Conservation (phyloP, 2,113 vertebrate genomes). For the Trochalopteron elliotii region DNA sequence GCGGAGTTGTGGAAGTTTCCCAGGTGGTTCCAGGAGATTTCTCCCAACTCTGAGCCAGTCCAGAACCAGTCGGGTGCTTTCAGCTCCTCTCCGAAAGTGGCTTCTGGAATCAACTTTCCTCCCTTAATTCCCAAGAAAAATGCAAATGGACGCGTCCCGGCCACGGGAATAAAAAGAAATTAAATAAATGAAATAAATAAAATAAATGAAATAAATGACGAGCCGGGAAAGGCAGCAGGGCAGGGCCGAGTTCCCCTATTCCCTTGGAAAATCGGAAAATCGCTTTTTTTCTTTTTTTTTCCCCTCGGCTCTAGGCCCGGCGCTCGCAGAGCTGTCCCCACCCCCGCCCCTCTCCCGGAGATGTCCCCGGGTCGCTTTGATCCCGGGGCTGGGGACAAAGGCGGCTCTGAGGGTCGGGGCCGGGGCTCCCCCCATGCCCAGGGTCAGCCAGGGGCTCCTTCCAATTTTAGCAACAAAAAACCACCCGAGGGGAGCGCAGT, state of each 20-base stretch:
- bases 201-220: neutral
- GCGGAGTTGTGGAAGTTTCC: neutral
- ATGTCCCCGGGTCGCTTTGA: neutral
- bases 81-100: neutral
- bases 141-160: slow-evolving; percentile 11
- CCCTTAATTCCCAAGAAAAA: slow-evolving; percentile 30
- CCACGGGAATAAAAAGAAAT: neutral
- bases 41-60: neutral
- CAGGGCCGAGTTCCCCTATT: neutral
- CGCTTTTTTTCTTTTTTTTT: no score
- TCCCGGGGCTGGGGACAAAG: neutral
- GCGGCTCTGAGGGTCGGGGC: neutral
- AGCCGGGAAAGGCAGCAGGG: neutral
- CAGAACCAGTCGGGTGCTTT: neutral
- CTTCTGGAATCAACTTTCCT: neutral
- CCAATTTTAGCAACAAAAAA: neutral
- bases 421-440: neutral
- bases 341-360: neutral
- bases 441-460: neutral
- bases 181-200: neutral
- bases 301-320: neutral
- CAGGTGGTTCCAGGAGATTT: neutral
- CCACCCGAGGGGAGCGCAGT: neutral
- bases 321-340: neutral
- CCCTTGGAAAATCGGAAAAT: neutral